A percentile compares a stretch with the other conserved stretches of the same genome.
Conservation (phyloP, 2,797 vertebrate species). For the Remorina albescens region DNA sequence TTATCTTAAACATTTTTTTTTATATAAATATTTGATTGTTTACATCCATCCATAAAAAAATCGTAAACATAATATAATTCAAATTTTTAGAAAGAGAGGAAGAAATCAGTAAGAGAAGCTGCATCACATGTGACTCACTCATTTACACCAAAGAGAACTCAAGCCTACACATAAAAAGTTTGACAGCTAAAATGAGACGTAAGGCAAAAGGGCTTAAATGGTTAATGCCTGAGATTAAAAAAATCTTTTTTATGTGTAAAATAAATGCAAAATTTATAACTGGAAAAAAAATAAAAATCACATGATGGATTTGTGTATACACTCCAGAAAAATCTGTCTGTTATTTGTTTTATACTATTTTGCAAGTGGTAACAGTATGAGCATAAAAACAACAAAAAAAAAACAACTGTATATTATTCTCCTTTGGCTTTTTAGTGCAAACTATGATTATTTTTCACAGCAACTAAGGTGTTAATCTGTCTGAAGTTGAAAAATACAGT, state of each 20-base stretch:
- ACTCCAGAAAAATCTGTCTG: conserved; percentile 6
- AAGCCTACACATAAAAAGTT: conserved; percentile 21
- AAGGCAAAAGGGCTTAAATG: conserved; percentile 52
- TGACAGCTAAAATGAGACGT: conserved; percentile 30
- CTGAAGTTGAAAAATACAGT: conserved; percentile 21
- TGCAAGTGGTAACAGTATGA: conserved; percentile 12
- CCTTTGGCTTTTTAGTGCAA: conserved; percentile 65
- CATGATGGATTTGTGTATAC: conserved; percentile 12
- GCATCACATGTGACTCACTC: background rate
- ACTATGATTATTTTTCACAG: conserved; percentile 40
- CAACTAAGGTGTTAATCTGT: conserved; percentile 45
- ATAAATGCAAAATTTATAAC: conserved; percentile 16
- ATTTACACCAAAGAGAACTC: conserved; percentile 29
- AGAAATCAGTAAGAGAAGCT: conserved; percentile 38
- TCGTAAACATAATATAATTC: conserved; percentile 40
- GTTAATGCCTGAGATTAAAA: conserved; percentile 66
- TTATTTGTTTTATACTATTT: conserved; percentile 35
- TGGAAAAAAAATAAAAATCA: conserved; percentile 25
- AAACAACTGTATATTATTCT: conserved; percentile 25
- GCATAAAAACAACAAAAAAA: conserved; percentile 32
- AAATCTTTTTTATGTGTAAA: background rate
- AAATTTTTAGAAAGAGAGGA: conserved; percentile 37
- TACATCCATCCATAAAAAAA: conserved; percentile 56
- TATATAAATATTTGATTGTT: conserved; percentile 54
- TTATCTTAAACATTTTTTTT: conserved; percentile 32